A percentile compares a stretch with the other conserved stretches of the same genome.
phyloP scores from a whole-genome alignment of 2,113 vertebrate species.

The Anolis sagrei region DNA sequence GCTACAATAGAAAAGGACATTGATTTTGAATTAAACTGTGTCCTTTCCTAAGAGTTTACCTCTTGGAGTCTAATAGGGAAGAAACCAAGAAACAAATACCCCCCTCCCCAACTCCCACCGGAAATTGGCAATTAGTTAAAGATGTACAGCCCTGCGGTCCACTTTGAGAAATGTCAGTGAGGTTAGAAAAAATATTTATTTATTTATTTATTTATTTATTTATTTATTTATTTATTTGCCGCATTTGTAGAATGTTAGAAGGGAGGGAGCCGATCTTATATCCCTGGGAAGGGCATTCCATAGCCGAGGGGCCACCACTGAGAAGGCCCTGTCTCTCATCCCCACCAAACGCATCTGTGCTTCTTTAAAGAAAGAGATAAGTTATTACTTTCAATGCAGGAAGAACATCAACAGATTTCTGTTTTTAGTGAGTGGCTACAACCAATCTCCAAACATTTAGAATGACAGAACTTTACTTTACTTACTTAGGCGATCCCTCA shows the following conservation, averaged over 20 bases:
- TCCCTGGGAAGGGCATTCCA: too few relatives aligned
- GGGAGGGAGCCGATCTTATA: too few relatives aligned
- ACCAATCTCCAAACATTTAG: neutral
- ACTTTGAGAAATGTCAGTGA: neutral
- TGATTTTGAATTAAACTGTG: neutral
- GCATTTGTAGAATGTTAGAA: too few relatives aligned
- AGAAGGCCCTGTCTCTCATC: too few relatives aligned
- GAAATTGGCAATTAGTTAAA: neutral
- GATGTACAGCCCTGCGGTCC: neutral
- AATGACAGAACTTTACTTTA: neutral
- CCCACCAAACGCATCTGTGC: too few relatives aligned
- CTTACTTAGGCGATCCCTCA: too few relatives aligned
- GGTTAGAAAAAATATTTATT: neutral
- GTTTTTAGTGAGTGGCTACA: neutral
- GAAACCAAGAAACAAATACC: neutral
- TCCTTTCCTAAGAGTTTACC: neutral
- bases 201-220: too few relatives aligned
- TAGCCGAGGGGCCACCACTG: too few relatives aligned
- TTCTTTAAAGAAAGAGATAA: neutral
- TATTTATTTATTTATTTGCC: too few relatives aligned
- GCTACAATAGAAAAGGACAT: neutral
- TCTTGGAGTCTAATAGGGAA: neutral
- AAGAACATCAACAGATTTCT: neutral
- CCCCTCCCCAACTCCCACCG: too few relatives aligned
- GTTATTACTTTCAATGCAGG: neutral